phyloP scores from a whole-genome alignment of 2,797 vertebrate genomes.

The Ibycter americanus region DNA sequence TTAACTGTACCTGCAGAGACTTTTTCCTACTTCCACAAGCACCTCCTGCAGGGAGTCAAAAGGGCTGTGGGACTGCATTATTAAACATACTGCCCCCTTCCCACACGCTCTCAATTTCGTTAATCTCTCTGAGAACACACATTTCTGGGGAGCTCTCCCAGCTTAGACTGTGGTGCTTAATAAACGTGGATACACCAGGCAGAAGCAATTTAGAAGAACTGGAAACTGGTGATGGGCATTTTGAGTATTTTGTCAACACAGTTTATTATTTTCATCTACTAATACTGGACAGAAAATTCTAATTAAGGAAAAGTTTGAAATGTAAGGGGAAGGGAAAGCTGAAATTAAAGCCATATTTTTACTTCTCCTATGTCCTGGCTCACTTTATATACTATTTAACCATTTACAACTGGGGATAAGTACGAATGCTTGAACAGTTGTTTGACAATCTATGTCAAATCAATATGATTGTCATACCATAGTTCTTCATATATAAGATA shows the following conservation, averaged over 20 bases:
- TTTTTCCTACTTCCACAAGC: background rate
- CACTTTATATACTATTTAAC: background rate
- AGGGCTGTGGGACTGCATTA: background rate
- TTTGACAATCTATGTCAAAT: background rate
- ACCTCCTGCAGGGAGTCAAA: background rate
- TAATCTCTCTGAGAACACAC: background rate
- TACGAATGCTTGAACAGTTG: background rate
- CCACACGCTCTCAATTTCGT: background rate
- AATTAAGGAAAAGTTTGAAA: background rate
- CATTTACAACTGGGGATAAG: background rate
- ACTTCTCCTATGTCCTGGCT: background rate
- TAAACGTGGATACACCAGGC: background rate
- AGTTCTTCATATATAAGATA: background rate
- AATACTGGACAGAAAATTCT: background rate
- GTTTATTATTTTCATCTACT: background rate
- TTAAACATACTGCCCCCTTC: background rate
- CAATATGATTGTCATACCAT: background rate
- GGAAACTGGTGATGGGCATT: rapidly evolving
- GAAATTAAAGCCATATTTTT: background rate
- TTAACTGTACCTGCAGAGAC: background rate
- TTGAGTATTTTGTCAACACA: background rate
- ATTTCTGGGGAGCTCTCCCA: background rate
- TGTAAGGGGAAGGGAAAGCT: background rate
- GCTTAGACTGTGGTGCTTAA: background rate
- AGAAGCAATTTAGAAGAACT: background rate